Evolutionary conservation across 2,888 invertebrate species (phyloP), one percentile per base, ranked within the genome.

Genomic region (Drosophila prostipennis): DNA sequence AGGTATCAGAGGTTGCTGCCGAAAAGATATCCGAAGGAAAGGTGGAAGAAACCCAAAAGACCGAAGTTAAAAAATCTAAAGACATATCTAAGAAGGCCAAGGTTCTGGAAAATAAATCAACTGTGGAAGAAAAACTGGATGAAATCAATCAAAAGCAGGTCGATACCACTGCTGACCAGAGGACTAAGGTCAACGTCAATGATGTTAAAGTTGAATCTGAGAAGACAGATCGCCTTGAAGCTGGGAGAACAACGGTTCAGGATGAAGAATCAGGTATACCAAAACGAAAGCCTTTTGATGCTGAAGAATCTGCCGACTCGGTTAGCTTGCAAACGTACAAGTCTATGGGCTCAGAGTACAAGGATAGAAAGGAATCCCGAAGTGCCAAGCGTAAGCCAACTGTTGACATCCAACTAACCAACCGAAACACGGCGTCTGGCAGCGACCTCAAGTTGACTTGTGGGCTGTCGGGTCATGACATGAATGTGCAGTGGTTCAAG

Each of bases 391-490:
- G 91, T 0, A 78, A 85, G 16, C 92, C 92, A 0, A 84, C 79
- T 14, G 77, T 92, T 14, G 91, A 92, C 34, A 95, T 96, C 1
- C 94, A 94, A 76, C 91, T 98, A 45, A 95, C 95, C 1, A 96
- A 97, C 84, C 93, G 96, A 78, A 95, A 96, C 6, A 95, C 96
- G 4, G 95, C 95, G 0, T 94, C 95, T 81, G 95, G 95, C 1
- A 95, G 95, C 16, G 93, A 95, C 76, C 94, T 96, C 2, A 96
- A 96, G 91, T 91, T 97, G 45, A 96, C 96, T 0, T 97, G 97
- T 88, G 95, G 95, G 67, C 94, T 96, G 13, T 92, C 96, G 46
- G 95, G 96, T 13, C 93, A 94, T 0, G 95, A 96, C 63, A 94
- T 96, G 29, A 92, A 92, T 29, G 92, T 96, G 10, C 93, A 94